phyloP scores from a whole-genome alignment of 2,797 vertebrate genomes.

The Coregonus suidteri region DNA sequence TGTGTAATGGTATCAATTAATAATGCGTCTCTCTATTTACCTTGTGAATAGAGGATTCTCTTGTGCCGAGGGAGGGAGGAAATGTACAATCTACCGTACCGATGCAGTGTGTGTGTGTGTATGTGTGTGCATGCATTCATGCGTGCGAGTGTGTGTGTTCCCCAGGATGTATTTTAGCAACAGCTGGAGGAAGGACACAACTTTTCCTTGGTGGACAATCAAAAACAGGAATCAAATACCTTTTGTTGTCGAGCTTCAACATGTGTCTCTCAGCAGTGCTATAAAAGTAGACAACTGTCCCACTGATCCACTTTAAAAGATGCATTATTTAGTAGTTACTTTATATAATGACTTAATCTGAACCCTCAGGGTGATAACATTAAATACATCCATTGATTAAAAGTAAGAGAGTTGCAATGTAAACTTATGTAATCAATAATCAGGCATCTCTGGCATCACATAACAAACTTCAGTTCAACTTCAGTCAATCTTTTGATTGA shows the following conservation, averaged over 20 bases:
- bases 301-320: too few relatives aligned
- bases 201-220: neutral
- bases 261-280: too few relatives aligned
- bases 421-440: neutral
- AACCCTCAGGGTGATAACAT: too few relatives aligned
- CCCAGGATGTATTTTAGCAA: conserved; percentile 5
- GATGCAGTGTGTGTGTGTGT: conserved; percentile 13
- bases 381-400: too few relatives aligned
- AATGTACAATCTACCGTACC: conserved; percentile 76
- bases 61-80: conserved; percentile 41
- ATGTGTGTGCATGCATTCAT: too few relatives aligned
- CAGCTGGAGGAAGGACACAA: conserved; percentile 4
- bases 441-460: neutral
- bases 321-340: too few relatives aligned
- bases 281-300: too few relatives aligned
- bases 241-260: neutral
- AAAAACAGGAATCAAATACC: neutral
- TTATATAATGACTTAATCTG: too few relatives aligned
- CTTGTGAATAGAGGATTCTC: conserved; percentile 58
- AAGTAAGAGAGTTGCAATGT: too few relatives aligned
- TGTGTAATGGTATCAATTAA: conserved; percentile 79
- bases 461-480: neutral
- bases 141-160: neutral
- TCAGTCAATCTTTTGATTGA: too few relatives aligned
- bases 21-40: conserved; percentile 81